Percentiles rank a stretch among this genome's conserved stretches.
phyloP scores from a whole-genome alignment of 2,113 vertebrate species.

The Brachionichthys hirsutus region DNA sequence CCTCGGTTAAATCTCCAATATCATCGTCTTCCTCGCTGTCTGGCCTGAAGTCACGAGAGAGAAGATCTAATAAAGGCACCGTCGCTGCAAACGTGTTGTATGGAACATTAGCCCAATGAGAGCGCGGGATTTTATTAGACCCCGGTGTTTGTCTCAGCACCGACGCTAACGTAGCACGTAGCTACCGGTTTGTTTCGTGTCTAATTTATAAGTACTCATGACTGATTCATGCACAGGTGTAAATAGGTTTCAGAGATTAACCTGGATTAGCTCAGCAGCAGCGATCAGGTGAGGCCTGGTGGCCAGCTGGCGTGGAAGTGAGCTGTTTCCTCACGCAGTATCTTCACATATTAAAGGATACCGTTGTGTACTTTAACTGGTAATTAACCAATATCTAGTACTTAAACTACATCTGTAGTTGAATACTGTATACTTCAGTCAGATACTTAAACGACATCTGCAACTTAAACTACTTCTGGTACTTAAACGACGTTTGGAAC shows the following conservation, averaged over 20 bases:
- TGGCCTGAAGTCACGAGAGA: constrained; percentile 35
- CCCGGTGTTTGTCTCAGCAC: neutral
- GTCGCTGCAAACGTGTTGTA: constrained; percentile 14
- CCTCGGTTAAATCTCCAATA: constrained; percentile 29
- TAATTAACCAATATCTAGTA: too few relatives aligned
- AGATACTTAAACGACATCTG: too few relatives aligned
- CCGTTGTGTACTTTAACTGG: too few relatives aligned
- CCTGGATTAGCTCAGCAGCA: constrained; percentile 2
- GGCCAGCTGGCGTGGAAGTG: constrained; percentile 14
- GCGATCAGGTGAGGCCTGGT: constrained; percentile 12
- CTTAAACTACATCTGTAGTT: too few relatives aligned
- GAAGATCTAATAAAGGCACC: constrained; percentile 44
- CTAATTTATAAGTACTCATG: constrained; percentile 37
- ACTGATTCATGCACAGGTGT: constrained; percentile 50
- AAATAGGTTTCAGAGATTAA: constrained; percentile 43
- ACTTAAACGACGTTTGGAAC: too few relatives aligned
- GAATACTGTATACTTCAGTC: too few relatives aligned
- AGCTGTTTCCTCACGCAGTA: neutral
- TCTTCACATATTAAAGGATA: neutral
- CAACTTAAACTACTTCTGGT: too few relatives aligned
- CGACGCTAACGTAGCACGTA: constrained; percentile 13
- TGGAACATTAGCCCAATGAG: neutral
- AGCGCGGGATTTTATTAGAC: neutral
- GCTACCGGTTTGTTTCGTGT: constrained; percentile 40
- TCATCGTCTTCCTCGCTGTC: constrained; percentile 12